Percentiles rank a stretch among this genome's conserved stretches.
phyloP scores from a whole-genome alignment of 2,888 invertebrate genomes.

The Lobophora halterata region DNA sequence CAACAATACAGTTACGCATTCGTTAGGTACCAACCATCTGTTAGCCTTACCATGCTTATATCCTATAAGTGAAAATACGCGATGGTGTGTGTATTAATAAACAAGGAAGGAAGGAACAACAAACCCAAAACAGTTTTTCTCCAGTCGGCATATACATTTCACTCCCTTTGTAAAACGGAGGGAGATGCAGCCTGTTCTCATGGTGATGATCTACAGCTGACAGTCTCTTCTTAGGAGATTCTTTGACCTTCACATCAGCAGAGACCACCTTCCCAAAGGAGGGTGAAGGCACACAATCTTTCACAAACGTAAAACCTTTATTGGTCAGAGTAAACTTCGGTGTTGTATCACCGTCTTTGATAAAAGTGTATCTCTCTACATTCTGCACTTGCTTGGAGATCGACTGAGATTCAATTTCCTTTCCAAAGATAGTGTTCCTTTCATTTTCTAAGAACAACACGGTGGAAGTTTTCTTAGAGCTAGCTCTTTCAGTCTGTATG shows the following conservation, averaged over 20 bases:
- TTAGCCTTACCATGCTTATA: no score
- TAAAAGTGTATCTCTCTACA: constrained; percentile 20
- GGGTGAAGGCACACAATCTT: constrained; percentile 2
- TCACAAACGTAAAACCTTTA: constrained; percentile 9
- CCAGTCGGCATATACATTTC: constrained; percentile 67
- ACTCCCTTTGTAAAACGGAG: constrained; percentile 58
- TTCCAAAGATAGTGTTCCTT: constrained; percentile 15
- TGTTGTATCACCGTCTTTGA: constrained; percentile 7
- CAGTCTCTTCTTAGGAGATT: constrained; percentile 34
- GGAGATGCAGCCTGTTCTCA: constrained; percentile 49
- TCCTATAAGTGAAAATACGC: neutral
- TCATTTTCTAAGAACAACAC: constrained; percentile 7
- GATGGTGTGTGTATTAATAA: no score
- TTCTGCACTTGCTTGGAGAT: constrained; percentile 19
- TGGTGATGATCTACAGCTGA: constrained; percentile 48
- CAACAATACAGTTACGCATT: no score
- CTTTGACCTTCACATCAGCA: constrained; percentile 2
- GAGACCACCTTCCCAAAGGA: neutral
- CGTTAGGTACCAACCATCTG: no score
- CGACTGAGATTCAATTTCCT: constrained; percentile 25
- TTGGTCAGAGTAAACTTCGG: constrained; percentile 10
- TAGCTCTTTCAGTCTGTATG: constrained; percentile 1
- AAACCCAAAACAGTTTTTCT: constrained; percentile 68
- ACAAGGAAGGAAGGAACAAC: no score
- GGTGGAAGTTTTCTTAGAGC: constrained; percentile 1